Base-by-base conservation (phyloP, 2,888 invertebrate genomes). In the Cataglyphis albicans region DNA sequence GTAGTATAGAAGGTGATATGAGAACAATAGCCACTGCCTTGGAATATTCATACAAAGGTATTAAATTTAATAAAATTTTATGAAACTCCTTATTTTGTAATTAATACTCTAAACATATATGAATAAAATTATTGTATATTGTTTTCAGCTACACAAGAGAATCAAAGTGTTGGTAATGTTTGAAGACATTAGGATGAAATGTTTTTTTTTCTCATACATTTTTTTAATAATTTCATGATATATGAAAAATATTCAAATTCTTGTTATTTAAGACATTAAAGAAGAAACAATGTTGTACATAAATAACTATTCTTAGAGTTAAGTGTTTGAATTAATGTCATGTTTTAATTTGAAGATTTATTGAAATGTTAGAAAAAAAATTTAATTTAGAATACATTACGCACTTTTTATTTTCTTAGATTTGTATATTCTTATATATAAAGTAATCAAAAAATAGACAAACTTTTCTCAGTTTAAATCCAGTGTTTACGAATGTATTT, bases 1-100 rank as follows among this genome's bases (percentile, higher is more conserved):
- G 97, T 88, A 98, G 98, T 88, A 99, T 99, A 91, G 99, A 99
- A 95, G 97, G 97, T 84, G 99, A 99, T 94, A 98, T 99, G 97
- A 97, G 97, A 93, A 97, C 98, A 2, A 97, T 99, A 87, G 97
- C 98, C 9, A 97, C 97, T 89, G 98, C 99, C 29, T 95, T 99
- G 86, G 99, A 99, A 95, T 97, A 98, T 94, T 99, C 99, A 12
- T 99, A 99, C 94, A 98, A 98, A 96, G 97, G 94, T 94, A 86
- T 0, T 5, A 52, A 3, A 0, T 48, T 70, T 59, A 6, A 64
- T 55, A 25, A 35, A 25, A 52, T 57, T 15, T 21, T 57, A 5
- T 48, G 10, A 29, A 0, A 25, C 35, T 55, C 10, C n/a, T 29
- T 1, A n/a, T n/a, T 18, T 5, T 72, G 9, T 72, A 18, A 48